Percentiles rank a stretch among this genome's conserved stretches.
Conservation (phyloP, 2,113 vertebrate genomes). For the Leucopsar rothschildi region DNA sequence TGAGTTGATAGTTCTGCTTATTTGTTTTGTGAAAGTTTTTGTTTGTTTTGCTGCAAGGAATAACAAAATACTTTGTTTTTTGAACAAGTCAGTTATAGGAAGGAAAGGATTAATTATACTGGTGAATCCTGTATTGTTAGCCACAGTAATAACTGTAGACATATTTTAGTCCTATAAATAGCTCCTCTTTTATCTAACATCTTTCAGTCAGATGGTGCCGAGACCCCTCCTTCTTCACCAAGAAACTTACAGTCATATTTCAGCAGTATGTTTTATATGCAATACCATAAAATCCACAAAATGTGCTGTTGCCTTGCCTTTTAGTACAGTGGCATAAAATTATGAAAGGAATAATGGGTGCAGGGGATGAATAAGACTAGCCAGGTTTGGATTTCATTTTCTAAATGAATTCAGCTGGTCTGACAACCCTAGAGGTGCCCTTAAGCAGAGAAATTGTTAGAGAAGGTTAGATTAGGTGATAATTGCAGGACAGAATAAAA, state of each 20-base stretch:
- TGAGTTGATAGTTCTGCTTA: background rate
- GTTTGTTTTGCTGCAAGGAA: background rate
- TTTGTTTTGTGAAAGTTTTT: background rate
- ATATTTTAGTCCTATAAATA: slow-evolving; percentile 56
- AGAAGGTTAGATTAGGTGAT: background rate
- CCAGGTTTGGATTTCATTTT: background rate
- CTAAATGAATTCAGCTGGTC: slow-evolving; percentile 2
- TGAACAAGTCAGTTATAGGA: background rate
- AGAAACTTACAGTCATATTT: background rate
- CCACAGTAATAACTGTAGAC: background rate
- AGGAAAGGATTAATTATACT: background rate
- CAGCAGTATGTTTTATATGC: background rate
- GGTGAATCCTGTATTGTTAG: background rate
- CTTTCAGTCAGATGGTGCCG: slow-evolving; percentile 53
- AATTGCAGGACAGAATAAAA: slow-evolving; percentile 8
- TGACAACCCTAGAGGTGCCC: slow-evolving; percentile 25
- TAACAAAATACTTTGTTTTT: background rate
- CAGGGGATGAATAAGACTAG: background rate
- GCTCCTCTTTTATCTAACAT: slow-evolving; percentile 56
- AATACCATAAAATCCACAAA: slow-evolving; percentile 1
- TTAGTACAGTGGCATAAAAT: background rate
- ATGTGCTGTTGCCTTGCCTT: background rate
- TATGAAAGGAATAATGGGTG: slow-evolving; percentile 3
- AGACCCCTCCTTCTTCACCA: background rate
- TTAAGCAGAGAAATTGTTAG: slow-evolving; percentile 24